phyloP scores from a whole-genome alignment of 2,888 invertebrate species.

The Pharmacophagus antenor region DNA sequence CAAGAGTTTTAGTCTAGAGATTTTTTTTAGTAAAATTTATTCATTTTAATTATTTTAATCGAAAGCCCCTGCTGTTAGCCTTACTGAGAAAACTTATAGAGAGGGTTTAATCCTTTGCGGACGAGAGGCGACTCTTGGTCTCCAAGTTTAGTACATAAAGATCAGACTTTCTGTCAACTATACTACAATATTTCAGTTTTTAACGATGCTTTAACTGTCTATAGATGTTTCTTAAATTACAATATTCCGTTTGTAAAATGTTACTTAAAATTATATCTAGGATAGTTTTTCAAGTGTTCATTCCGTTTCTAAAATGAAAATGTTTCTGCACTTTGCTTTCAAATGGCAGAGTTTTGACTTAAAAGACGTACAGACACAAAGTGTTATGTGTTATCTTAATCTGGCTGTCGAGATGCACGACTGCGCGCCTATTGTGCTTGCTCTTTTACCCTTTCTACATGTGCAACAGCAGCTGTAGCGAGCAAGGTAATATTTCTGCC shows the following conservation, averaged over 20 bases:
- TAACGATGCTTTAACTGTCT: background rate
- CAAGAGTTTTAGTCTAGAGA: slow-evolving; percentile 21
- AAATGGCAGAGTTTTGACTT: slow-evolving; percentile 45
- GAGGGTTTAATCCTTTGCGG: too few relatives aligned
- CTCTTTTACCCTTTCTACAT: slow-evolving; percentile 55
- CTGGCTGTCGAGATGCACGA: slow-evolving; percentile 54
- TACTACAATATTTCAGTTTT: background rate
- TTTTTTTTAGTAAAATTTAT: slow-evolving; percentile 12
- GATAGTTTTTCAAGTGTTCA: background rate
- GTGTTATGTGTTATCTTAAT: slow-evolving; percentile 67
- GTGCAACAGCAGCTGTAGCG: slow-evolving; percentile 40
- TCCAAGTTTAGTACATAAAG: background rate
- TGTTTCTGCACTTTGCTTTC: slow-evolving; percentile 45
- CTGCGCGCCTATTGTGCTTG: slow-evolving; percentile 54
- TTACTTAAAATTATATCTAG: background rate
- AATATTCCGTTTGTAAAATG: background rate
- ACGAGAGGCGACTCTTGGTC: background rate
- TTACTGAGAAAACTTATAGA: background rate
- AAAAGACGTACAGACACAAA: slow-evolving; percentile 48
- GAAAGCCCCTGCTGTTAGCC: background rate
- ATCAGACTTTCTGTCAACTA: background rate
- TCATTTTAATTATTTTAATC: slow-evolving; percentile 2
- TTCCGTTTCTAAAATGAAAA: slow-evolving; percentile 44
- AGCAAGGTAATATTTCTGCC: slow-evolving; percentile 60
- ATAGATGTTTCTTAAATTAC: background rate